Conservation (phyloP, 1,140 invertebrate genomes). For the Pristionchus pacificus region DNA sequence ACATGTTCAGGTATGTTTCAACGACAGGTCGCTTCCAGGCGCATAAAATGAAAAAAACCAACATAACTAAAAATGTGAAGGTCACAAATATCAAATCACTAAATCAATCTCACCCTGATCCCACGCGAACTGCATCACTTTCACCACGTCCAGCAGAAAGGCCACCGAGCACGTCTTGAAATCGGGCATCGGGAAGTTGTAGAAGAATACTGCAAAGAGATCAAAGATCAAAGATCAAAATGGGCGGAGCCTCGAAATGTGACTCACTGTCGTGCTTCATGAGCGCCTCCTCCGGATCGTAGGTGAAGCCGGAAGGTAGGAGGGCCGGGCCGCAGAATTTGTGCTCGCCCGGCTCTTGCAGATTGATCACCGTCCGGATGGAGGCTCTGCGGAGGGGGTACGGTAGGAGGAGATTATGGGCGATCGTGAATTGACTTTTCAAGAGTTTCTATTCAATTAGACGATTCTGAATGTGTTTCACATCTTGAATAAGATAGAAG, state of each 20-base stretch:
- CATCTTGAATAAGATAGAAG: slow-evolving; percentile 1
- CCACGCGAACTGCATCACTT: slow-evolving; percentile 17
- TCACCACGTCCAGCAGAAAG: slow-evolving; percentile 22
- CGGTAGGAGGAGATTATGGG: not conserved
- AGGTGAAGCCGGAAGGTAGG: slow-evolving; percentile 19
- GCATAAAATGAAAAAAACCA: too few relatives aligned
- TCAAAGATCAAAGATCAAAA: too few relatives aligned
- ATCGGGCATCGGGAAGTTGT: slow-evolving; percentile 31
- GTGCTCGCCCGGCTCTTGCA: slow-evolving; percentile 30
- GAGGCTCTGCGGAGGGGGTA: slow-evolving; percentile 1
- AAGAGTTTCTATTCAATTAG: too few relatives aligned
- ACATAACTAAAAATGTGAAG: too few relatives aligned
- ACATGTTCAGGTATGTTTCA: too few relatives aligned
- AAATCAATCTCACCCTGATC: too few relatives aligned
- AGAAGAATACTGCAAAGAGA: slow-evolving; percentile 22
- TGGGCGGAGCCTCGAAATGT: too few relatives aligned
- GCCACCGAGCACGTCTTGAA: slow-evolving; percentile 14
- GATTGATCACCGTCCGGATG: slow-evolving; percentile 25
- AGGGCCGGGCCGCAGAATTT: slow-evolving; percentile 24
- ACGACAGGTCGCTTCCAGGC: too few relatives aligned
- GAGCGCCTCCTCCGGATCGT: slow-evolving; percentile 28
- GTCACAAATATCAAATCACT: too few relatives aligned
- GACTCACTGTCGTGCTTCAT: slow-evolving; percentile 28
- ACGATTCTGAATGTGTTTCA: too few relatives aligned
- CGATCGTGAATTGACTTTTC: not conserved